Percentiles rank a stretch among this genome's conserved stretches.
phyloP scores from a whole-genome alignment of 2,888 invertebrate genomes.

The Agrypnus murinus region DNA sequence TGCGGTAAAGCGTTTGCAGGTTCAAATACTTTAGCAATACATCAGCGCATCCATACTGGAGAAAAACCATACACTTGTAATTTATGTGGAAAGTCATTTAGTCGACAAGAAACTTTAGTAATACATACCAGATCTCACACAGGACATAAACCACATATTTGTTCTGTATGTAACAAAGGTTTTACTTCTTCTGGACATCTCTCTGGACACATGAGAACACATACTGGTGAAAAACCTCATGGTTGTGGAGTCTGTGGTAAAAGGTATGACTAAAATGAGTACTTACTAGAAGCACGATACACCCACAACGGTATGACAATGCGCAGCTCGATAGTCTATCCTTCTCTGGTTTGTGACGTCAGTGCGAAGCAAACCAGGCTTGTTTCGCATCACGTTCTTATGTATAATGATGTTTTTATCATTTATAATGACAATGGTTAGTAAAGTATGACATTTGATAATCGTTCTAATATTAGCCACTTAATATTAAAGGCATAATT shows the following conservation, averaged over 20 bases:
- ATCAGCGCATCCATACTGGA: constrained; percentile 70
- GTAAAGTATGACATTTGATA: no score
- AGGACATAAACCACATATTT: constrained; percentile 69
- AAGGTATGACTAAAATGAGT: constrained; percentile 60
- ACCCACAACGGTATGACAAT: no score
- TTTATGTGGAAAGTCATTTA: constrained; percentile 68
- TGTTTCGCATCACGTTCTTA: no score
- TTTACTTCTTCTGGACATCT: constrained; percentile 70
- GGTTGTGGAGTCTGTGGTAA: constrained; percentile 68
- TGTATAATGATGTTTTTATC: no score
- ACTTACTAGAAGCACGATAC: no score
- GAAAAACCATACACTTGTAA: constrained; percentile 70
- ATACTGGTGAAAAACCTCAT: constrained; percentile 69
- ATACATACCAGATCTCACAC: constrained; percentile 70
- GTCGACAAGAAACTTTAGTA: constrained; percentile 68
- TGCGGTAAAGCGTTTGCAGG: constrained; percentile 71
- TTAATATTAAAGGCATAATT: no score
- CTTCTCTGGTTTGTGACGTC: no score
- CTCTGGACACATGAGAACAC: constrained; percentile 69
- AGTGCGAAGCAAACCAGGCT: no score
- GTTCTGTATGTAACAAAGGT: constrained; percentile 67
- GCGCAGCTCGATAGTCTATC: no score
- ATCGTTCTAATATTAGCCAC: no score
- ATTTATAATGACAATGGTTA: no score
- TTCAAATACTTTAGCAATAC: constrained; percentile 69